Evolutionary conservation across 2,888 invertebrate species (phyloP), one percentile per base, ranked within the genome.

Genomic region (Petrolisthes cinctipes): DNA sequence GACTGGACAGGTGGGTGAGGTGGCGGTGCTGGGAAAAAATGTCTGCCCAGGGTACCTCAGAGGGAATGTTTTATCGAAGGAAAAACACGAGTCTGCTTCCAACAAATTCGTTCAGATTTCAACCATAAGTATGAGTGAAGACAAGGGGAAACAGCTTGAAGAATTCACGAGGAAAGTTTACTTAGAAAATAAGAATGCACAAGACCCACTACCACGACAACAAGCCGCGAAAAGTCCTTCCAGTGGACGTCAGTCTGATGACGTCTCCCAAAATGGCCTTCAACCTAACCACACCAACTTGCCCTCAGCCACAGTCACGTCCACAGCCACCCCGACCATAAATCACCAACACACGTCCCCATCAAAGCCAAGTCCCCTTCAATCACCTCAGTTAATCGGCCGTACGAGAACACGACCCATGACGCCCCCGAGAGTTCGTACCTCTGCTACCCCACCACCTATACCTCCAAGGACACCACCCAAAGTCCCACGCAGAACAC

Each of bases 1-100:
- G 51, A 75, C 66, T 51, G 86, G 81, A 14, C 68, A 84, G 51
- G 54, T 78, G 20, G 89, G 89, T 7, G 89, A 89, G 53, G 83
- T 89, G n/a, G 86, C 51, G 1, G 75, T 89, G 11, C 20, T 86
- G 20, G 82, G 89, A 20, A 57, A 53, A 71, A 89, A 89, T 23
- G 84, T 89, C 1, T 89, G 81, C 20, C 84, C 78, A 5, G 86
- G 89, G 0, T 86, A 86, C 73, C 76, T 86, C 53, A 57, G 23
- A 3, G 89, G 86, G 5, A 75, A 83, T 57, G 73, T 73, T 11
- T 23, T 14, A 51, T 66, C 4, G 14, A 61, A 80, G 7, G 23
- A 23, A 9, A 37, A 54, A 23, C 7, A 66, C 11, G 6, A 71
- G 20, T 71, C 71, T 71, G 71, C 81, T 37, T 80, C 57, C 14